phyloP scores from a whole-genome alignment of 2,888 invertebrate species.

The Malacosoma neustria region DNA sequence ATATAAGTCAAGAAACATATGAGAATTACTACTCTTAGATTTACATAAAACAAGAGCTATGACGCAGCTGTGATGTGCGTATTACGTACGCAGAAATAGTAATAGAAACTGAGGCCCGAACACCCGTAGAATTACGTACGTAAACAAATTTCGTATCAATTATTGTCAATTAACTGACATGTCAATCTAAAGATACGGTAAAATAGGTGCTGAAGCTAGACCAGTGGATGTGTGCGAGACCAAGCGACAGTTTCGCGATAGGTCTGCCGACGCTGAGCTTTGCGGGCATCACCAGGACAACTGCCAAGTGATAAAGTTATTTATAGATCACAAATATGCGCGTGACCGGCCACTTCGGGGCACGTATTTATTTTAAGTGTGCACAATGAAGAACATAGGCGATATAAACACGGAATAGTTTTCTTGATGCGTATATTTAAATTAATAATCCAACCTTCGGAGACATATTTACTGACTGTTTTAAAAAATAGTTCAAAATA shows the following conservation, averaged over 20 bases:
- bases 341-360: slow-evolving; percentile 58
- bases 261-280: slow-evolving; percentile 23
- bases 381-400: slow-evolving; percentile 36
- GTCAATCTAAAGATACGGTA: slow-evolving; percentile 15
- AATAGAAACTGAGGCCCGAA: too few species aligned
- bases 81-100: too few species aligned
- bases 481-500: too few species aligned
- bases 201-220: too few species aligned
- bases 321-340: slow-evolving; percentile 55
- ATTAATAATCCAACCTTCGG: too few species aligned
- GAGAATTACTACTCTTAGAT: too few species aligned
- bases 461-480: background rate
- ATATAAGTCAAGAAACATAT: too few species aligned
- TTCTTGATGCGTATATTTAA: background rate
- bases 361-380: slow-evolving; percentile 43
- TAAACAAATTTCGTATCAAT: slow-evolving; percentile 20
- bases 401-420: slow-evolving; percentile 39
- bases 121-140: slow-evolving; percentile 12
- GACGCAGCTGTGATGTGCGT: too few species aligned
- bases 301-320: slow-evolving; percentile 68
- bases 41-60: too few species aligned
- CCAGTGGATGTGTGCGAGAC: slow-evolving; percentile 26
- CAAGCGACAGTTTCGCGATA: slow-evolving; percentile 43
- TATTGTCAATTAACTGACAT: too few species aligned
- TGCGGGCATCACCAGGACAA: slow-evolving; percentile 35